phyloP scores from a whole-genome alignment of 2,113 vertebrate species.

The Anolis sagrei region DNA sequence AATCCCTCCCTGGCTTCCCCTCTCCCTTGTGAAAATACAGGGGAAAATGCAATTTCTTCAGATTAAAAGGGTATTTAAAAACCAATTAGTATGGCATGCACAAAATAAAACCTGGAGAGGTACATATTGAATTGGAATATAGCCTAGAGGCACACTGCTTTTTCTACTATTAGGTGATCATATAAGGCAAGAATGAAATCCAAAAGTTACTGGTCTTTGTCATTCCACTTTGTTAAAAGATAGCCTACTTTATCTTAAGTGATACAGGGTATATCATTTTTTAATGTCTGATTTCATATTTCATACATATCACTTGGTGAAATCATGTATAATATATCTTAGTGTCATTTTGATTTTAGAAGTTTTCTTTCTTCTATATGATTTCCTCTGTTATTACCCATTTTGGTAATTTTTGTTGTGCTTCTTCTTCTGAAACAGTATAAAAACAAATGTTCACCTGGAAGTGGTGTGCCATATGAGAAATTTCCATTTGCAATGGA shows the following conservation, averaged over 20 bases:
- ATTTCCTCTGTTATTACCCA: background rate
- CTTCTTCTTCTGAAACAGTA: no score
- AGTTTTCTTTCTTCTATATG: background rate
- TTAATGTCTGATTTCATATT: background rate
- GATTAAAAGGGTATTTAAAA: conserved; percentile 30
- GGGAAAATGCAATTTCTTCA: conserved; percentile 26
- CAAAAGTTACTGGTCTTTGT: background rate
- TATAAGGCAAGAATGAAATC: background rate
- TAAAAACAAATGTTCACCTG: no score
- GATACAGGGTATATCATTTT: background rate
- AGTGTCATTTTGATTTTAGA: background rate
- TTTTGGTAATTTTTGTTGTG: no score
- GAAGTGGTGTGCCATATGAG: no score
- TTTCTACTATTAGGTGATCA: background rate
- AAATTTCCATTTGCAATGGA: no score
- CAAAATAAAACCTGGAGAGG: conserved; percentile 5
- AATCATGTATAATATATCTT: background rate
- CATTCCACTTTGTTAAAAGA: background rate
- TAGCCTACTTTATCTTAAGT: background rate
- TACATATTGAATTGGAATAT: background rate
- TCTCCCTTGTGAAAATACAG: conserved; percentile 16
- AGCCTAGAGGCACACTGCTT: accelerated
- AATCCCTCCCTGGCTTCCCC: conserved; percentile 24
- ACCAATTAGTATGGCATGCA: conserved; percentile 20
- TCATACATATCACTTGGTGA: background rate